Evolutionary conservation across 2,888 invertebrate genomes (phyloP), one percentile per base, ranked within the genome.

Genomic region (Clanis bilineata): DNA sequence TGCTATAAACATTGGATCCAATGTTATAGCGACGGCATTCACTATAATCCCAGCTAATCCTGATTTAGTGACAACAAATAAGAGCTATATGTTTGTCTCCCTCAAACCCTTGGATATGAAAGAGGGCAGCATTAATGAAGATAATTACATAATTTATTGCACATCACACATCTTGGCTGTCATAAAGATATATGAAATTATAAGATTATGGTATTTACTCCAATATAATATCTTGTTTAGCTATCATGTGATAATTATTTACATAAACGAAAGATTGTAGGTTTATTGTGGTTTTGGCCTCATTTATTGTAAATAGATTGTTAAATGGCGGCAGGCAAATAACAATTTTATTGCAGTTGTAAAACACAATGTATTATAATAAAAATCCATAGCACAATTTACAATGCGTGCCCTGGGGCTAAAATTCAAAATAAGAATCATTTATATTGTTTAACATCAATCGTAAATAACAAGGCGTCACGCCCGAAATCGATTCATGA

Each of bases 401-500:
- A 36, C 9, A 36, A 36, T 36, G 12, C 12, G 12, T 32, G 7
- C 6, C 2, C 32, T 7, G 12, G 12, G 12, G 36, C 1, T 12
- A 10, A 9, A 36, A 12, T 36, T 36, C 2, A 10, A 12, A 36
- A 36, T 12, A 36, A 10, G 12, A 36, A 3, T 12, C 32, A 32
- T 3, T 36, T 12, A 18, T 43, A 15, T 38, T 15, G 12, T 44
- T 23, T 45, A 22, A 36, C n/a, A 28, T 56, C 5, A 56, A 56
- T 39, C 56, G 21, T 10, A 25, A 28, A 45, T 45, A 51, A 23
- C 28, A 9, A 58, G 38, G 25, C 25, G 12, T 18, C n/a, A 51
- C 38, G 36, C 47, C 58, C 18, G 1, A n/a, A 45, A 22, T 23
- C 22, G 43, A 57, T 28, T 57, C n/a, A 43, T 3, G 15, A 68